Evolutionary conservation across 2,113 vertebrate species (phyloP).

Genomic region (Nibea albiflora): DNA sequence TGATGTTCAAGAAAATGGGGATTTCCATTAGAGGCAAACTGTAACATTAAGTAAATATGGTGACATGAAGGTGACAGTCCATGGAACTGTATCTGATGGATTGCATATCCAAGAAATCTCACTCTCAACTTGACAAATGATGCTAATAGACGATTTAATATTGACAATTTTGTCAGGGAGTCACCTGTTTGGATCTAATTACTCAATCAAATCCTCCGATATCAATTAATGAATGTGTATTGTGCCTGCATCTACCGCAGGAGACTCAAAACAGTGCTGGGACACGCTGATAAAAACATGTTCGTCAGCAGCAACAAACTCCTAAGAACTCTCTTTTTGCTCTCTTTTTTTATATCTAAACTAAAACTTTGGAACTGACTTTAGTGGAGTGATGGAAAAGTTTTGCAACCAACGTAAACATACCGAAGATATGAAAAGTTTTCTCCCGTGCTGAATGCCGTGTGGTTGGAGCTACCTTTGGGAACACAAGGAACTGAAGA

Average conservation of each 20-base stretch:
- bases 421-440: constrained; percentile 13
- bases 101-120: constrained; percentile 41
- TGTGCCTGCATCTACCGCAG: constrained; percentile 70
- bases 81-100: constrained; percentile 22
- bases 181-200: constrained; percentile 46
- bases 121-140: constrained; percentile 8
- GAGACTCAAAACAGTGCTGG: constrained; percentile 56
- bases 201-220: constrained; percentile 55
- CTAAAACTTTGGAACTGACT: constrained; percentile 45
- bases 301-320: constrained; percentile 37
- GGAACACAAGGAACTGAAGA: constrained; percentile 39
- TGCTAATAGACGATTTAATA: constrained; percentile 26
- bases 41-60: background rate
- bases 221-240: constrained; percentile 79
- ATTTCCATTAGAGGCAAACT: constrained; percentile 8
- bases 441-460: constrained; percentile 33
- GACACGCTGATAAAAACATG: constrained; percentile 44
- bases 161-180: constrained; percentile 51
- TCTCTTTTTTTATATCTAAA: constrained; percentile 45
- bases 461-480: constrained; percentile 15
- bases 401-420: constrained; percentile 46
- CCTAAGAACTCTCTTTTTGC: constrained; percentile 46
- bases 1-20: background rate
- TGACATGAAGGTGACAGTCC: constrained; percentile 31
- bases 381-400: constrained; percentile 1